Base-by-base conservation (phyloP, 2,797 vertebrate species). In the Knipowitschia caucasica region DNA sequence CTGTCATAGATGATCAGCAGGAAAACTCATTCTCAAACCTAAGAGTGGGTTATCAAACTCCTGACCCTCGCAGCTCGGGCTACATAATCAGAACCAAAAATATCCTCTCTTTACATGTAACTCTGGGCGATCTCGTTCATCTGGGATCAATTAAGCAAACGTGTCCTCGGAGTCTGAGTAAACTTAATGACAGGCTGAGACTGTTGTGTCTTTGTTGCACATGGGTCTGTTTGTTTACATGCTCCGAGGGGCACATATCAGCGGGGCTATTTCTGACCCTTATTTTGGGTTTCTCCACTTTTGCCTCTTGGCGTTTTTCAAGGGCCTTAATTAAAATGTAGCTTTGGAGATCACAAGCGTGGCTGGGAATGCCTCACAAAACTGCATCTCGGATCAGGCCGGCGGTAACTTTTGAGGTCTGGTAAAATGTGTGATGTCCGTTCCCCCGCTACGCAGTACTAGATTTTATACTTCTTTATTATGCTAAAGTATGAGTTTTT, bases 161-260 rank as follows among this genome's bases (percentile, higher is more conserved):
- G 58, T 59, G 57, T 62, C 53, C 62, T 57, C 65, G 18, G 44
- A 76, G 73, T 20, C 45, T 73, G 75, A 73, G 68, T 77, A 39
- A 50, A 64, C 60, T 58, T 89, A 86, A 88, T 88, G 75, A 86
- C 67, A 86, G 85, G 81, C 77, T 80, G 80, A 67, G 64, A 57
- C 73, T 64, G 67, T 71, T 53, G 75, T 72, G 65, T 24, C 69
- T 83, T 82, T 86, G 81, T 85, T 84, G 69, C 73, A 53, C 69
- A 73, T 75, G 64, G 72, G 47, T 76, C 72, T 74, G 74, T 78
- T 83, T 86, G 71, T 86, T 83, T 78, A 60, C 42, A 2, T 53
- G 56, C 71, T 79, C 70, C 46, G 59, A 75, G 71, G 66, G 75
- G 73, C 65, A 64, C 65, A 68, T 83, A 75, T 67, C 47, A 71